Conservation (phyloP, 2,797 vertebrate species). For the Argentina silus region DNA sequence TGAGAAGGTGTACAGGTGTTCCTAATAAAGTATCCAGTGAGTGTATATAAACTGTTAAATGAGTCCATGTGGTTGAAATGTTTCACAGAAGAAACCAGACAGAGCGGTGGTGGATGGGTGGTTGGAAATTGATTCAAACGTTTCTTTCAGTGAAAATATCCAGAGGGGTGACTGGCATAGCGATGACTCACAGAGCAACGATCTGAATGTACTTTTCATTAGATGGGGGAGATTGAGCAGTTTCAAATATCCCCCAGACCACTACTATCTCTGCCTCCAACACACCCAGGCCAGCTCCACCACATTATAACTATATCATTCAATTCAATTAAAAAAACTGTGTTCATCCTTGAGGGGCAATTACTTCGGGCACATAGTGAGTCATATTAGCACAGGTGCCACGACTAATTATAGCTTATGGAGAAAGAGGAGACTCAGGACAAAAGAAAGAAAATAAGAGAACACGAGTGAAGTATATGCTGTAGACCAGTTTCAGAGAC, state of each 20-base stretch:
- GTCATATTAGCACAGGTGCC: too few species aligned
- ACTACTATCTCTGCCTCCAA: slow-evolving; percentile 10
- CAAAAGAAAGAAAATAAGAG: too few species aligned
- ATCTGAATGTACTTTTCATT: slow-evolving; percentile 24
- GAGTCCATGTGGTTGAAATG: neutral
- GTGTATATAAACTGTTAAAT: too few species aligned
- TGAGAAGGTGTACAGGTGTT: too few species aligned
- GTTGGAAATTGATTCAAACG: neutral
- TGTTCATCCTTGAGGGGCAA: too few species aligned
- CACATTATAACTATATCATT: too few species aligned
- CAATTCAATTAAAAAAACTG: too few species aligned
- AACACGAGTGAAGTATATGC: too few species aligned
- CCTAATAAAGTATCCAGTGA: too few species aligned
- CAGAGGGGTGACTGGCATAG: slow-evolving; percentile 1
- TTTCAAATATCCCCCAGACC: slow-evolving; percentile 6
- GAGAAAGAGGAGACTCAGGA: too few species aligned
- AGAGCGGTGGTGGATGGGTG: neutral
- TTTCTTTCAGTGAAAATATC: slow-evolving; percentile 8
- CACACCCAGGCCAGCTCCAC: neutral
- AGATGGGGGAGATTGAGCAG: neutral
- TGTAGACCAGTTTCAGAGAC: neutral
- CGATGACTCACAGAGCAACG: slow-evolving; percentile 20
- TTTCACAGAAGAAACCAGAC: neutral
- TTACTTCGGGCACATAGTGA: too few species aligned
- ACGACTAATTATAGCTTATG: too few species aligned